These are phyloP conservation scores for Calameuta filiformis DNA, from an alignment of 2,888 invertebrate genomes.

Conservation along the genomic window DNA sequence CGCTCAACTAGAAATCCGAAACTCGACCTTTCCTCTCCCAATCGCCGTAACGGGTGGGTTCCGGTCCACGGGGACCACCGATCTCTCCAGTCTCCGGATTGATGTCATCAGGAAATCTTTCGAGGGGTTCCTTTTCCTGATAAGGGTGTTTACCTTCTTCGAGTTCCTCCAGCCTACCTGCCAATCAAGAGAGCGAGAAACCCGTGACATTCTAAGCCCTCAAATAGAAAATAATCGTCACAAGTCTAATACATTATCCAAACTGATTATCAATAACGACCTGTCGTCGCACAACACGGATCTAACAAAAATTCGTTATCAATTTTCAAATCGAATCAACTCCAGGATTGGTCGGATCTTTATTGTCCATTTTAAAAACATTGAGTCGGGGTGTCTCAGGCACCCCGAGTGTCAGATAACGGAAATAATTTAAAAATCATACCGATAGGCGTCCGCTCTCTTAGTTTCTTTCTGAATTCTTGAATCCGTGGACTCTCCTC, in stretches of 20 bases:
- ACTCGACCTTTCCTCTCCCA: conserved; percentile 99
- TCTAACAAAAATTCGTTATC: background rate
- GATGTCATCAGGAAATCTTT: conserved; percentile 85
- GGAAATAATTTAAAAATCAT: conserved; percentile 62
- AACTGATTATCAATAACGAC: background rate
- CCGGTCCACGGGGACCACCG: conserved; percentile 95
- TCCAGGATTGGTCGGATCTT: background rate
- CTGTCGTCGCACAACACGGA: background rate
- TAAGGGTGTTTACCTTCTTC: conserved; percentile 76
- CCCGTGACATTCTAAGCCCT: background rate
- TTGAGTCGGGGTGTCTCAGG: background rate
- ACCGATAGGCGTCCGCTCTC: conserved; percentile 71
- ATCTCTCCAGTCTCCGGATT: conserved; percentile 96
- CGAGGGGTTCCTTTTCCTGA: conserved; percentile 85
- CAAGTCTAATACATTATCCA: background rate
- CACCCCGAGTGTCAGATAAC: background rate
- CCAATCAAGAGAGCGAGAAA: background rate
- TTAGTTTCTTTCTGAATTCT: conserved; percentile 81
- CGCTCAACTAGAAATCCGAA: conserved; percentile 82
- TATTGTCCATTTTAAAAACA: background rate
- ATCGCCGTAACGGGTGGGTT: conserved; percentile 98
- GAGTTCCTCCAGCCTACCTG: conserved; percentile 82
- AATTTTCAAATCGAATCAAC: background rate
- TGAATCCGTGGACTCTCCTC: conserved; percentile 67
- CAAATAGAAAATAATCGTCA: background rate